A percentile compares a stretch with the other conserved stretches of the same genome.
Conservation (phyloP, 2,797 vertebrate genomes). For the Sebastiscus tertius region DNA sequence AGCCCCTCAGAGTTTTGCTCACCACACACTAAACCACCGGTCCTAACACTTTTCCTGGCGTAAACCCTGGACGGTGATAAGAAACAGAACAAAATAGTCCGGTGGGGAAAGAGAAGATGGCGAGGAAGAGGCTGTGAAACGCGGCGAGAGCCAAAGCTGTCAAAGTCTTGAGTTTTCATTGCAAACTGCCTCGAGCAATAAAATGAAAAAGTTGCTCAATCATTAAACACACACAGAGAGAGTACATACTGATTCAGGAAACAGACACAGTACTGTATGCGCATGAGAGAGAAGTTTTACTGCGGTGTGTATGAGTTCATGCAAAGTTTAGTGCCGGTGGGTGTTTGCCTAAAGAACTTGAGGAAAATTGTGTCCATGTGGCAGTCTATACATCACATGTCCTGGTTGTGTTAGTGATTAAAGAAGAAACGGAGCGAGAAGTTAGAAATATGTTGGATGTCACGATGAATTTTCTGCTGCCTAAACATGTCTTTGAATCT, state of each 20-base stretch:
- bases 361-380: conserved; percentile 40
- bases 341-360: conserved; percentile 17
- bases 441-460: not conserved
- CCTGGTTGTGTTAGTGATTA: not conserved
- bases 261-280: not conserved
- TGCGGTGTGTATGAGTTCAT: conserved; percentile 20
- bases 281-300: conserved; percentile 12
- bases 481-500: conserved; percentile 1
- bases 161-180: conserved; percentile 39
- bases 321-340: conserved; percentile 20
- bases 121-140: not conserved
- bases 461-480: conserved; percentile 14
- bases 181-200: conserved; percentile 55
- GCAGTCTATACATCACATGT: conserved; percentile 2
- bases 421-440: not conserved
- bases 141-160: conserved; percentile 7
- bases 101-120: not conserved
- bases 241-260: not conserved
- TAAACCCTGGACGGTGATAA: not conserved
- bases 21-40: too few relatives aligned
- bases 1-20: too few relatives aligned
- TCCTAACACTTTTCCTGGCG: too few relatives aligned
- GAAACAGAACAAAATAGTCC: conserved; percentile 10
- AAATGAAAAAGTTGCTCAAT: conserved; percentile 64
- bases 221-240: conserved; percentile 21